Evolutionary conservation across 1,140 invertebrate genomes (phyloP).

Genomic region (Diplogasteroides magnus): DNA sequence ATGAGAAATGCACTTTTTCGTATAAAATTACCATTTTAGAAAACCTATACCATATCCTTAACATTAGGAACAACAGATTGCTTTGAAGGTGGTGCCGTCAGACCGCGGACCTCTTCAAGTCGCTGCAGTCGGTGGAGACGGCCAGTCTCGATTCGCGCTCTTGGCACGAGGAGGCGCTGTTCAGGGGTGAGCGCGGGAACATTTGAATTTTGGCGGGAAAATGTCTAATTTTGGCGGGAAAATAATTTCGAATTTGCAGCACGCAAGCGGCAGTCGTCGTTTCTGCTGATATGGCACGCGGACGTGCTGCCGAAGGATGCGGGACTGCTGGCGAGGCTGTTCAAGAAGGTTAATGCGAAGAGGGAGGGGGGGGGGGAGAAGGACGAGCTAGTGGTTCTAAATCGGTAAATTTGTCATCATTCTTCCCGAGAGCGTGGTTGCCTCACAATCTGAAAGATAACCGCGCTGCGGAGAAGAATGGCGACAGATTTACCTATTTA

Average conservation of each 20-base stretch:
- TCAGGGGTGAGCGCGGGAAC: background rate
- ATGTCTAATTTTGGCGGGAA: background rate
- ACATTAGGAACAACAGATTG: too few species aligned
- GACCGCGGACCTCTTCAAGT: background rate
- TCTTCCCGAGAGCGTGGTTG: too few species aligned
- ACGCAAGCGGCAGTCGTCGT: background rate
- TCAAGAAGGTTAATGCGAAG: slow-evolving; percentile 13
- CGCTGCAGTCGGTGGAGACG: background rate
- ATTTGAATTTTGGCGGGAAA: background rate
- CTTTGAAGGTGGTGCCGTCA: background rate
- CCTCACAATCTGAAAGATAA: too few species aligned
- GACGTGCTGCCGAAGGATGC: slow-evolving; percentile 3
- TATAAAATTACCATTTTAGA: too few species aligned
- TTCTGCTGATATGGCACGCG: slow-evolving; percentile 14
- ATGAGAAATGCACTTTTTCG: background rate
- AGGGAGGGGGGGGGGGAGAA: too few species aligned
- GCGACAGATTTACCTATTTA: too few species aligned
- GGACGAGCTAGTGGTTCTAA: too few species aligned
- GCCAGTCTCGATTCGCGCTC: slow-evolving; percentile 61
- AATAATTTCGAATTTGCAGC: too few species aligned
- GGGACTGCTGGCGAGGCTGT: background rate
- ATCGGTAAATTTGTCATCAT: too few species aligned
- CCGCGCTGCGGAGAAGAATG: too few species aligned
- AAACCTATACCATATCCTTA: too few species aligned
- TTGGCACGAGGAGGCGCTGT: slow-evolving; percentile 69